These are phyloP conservation scores for Coecobrya sp. DNA, from an alignment of 2,888 invertebrate species.

Conservation along the genomic window DNA sequence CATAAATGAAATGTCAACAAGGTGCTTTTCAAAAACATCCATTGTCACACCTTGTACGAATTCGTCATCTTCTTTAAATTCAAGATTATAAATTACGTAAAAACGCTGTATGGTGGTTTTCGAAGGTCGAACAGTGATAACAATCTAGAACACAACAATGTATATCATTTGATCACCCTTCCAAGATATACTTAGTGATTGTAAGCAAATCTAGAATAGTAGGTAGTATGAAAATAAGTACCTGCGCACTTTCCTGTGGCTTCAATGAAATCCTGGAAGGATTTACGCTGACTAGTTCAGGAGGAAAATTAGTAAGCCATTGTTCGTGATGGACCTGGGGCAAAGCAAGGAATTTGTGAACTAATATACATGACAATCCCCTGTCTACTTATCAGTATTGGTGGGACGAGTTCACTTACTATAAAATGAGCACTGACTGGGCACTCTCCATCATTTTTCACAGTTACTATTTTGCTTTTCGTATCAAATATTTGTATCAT, in stretches of 20 bases:
- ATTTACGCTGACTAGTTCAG: slow-evolving; percentile 69
- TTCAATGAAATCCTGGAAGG: slow-evolving; percentile 73
- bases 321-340: slow-evolving; percentile 81
- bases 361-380: not conserved
- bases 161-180: too few relatives aligned
- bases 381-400: not conserved
- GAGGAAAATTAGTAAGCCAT: slow-evolving; percentile 82
- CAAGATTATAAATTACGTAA: slow-evolving; percentile 78
- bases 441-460: slow-evolving; percentile 80
- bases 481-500: slow-evolving; percentile 83
- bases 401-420: slow-evolving; percentile 52
- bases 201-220: not conserved
- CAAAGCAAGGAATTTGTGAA: not conserved
- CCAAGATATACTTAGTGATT: too few relatives aligned
- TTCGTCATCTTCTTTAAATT: slow-evolving; percentile 65
- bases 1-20: slow-evolving; percentile 80
- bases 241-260: slow-evolving; percentile 76
- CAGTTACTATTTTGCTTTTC: slow-evolving; percentile 70
- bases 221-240: slow-evolving; percentile 21
- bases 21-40: slow-evolving; percentile 68
- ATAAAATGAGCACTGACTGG: slow-evolving; percentile 74
- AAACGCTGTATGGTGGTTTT: slow-evolving; percentile 81
- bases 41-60: slow-evolving; percentile 53
- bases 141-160: not conserved
- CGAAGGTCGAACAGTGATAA: slow-evolving; percentile 80